These are phyloP conservation scores for Chamaea fasciata DNA, from an alignment of 2,113 vertebrate genomes.

Conservation along the genomic window DNA sequence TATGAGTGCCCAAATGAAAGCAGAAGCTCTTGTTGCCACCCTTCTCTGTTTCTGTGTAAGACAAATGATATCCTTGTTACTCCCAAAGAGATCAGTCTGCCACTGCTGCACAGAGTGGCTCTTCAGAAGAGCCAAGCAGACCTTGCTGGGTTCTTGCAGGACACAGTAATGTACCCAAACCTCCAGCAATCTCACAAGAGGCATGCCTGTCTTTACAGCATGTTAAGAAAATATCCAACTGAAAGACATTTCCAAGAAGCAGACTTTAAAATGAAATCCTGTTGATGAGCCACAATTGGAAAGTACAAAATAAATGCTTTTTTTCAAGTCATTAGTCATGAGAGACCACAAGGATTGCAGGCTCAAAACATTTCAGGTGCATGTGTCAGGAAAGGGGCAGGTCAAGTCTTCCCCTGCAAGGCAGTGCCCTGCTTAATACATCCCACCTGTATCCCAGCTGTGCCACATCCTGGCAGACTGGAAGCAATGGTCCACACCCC, in stretches of 20 bases:
- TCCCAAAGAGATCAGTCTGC: background rate
- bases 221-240: background rate
- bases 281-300: background rate
- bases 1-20: background rate
- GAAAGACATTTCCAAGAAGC: background rate
- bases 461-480: background rate
- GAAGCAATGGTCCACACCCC: background rate
- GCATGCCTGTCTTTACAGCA: background rate
- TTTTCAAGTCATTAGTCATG: background rate
- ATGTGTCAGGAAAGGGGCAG: background rate
- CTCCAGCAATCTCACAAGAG: background rate
- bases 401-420: background rate
- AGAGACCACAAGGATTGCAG: background rate
- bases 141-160: background rate
- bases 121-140: background rate
- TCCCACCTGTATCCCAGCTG: background rate
- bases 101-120: background rate
- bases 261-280: background rate
- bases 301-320: background rate
- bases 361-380: background rate
- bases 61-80: background rate
- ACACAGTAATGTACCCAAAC: background rate
- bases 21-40: background rate
- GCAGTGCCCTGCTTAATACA: background rate
- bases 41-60: background rate